Evolutionary conservation across 2,797 vertebrate genomes (phyloP).

Genomic region (Pipistrellus pygmaeus): DNA sequence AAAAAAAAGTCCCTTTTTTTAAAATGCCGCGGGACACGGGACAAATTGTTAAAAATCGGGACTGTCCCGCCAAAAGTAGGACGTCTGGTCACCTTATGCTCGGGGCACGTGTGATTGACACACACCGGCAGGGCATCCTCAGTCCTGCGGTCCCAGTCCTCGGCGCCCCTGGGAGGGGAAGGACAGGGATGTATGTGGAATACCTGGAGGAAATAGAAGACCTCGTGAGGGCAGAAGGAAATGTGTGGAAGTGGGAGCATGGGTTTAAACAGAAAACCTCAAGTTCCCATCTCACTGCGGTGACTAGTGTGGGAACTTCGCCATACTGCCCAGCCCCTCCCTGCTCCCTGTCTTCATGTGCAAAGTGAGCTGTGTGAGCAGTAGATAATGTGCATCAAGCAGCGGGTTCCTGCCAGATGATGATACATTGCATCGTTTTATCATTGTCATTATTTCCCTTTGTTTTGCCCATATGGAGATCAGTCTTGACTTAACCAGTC

Average conservation of each 20-base stretch:
- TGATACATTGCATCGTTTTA: not conserved
- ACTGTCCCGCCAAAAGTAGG: too few relatives aligned
- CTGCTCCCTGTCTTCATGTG: not conserved
- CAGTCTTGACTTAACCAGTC: not conserved
- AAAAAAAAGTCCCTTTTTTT: too few relatives aligned
- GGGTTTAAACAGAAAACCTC: not conserved
- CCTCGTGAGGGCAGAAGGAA: not conserved
- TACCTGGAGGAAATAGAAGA: not conserved
- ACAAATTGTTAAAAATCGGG: too few relatives aligned
- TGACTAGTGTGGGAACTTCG: not conserved
- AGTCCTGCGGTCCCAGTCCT: not conserved
- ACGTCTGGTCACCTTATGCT: too few relatives aligned
- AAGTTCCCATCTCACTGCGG: not conserved
- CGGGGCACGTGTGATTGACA: not conserved
- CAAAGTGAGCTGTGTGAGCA: not conserved
- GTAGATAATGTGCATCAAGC: not conserved
- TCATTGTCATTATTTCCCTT: not conserved
- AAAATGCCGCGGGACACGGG: too few relatives aligned
- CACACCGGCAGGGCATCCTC: not conserved
- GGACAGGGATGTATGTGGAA: accelerated
- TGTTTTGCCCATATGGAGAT: not conserved
- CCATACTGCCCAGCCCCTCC: not conserved
- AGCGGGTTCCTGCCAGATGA: not conserved
- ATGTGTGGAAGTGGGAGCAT: not conserved
- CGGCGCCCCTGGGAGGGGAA: not conserved